Evolutionary conservation across 2,888 invertebrate genomes (phyloP).

Genomic region (Rhimphoctona megacephalus): DNA sequence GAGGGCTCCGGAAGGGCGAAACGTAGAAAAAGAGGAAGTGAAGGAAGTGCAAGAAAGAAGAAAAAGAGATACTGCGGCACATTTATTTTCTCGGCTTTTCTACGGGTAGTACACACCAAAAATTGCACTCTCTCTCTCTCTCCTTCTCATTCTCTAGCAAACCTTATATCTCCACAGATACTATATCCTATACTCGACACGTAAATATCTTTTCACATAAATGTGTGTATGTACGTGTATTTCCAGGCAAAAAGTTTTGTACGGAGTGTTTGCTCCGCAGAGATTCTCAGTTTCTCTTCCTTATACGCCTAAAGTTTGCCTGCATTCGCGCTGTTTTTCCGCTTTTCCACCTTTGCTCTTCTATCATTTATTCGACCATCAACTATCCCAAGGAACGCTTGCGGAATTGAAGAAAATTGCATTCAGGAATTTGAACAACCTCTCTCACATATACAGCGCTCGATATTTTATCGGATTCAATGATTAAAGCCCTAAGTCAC

Average conservation of each 20-base stretch:
- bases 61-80: slow-evolving; percentile 59
- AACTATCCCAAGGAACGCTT: neutral
- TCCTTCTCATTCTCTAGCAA: neutral
- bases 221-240: neutral
- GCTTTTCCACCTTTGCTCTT: slow-evolving; percentile 8
- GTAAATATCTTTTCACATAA: slow-evolving; percentile 33
- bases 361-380: slow-evolving; percentile 46
- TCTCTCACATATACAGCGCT: neutral
- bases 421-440: slow-evolving; percentile 32
- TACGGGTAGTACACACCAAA: slow-evolving; percentile 46
- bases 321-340: neutral
- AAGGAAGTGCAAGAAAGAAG: slow-evolving; percentile 38
- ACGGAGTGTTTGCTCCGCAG: slow-evolving; percentile 34
- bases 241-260: slow-evolving; percentile 36
- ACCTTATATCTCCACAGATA: slow-evolving; percentile 36
- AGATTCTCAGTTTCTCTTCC: slow-evolving; percentile 30
- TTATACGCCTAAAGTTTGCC: neutral
- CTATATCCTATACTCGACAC: slow-evolving; percentile 5
- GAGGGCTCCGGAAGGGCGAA: slow-evolving; percentile 34
- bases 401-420: slow-evolving; percentile 23
- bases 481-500: neutral
- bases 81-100: slow-evolving; percentile 63
- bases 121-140: slow-evolving; percentile 31
- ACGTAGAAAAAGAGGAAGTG: slow-evolving; percentile 7
- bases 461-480: neutral